Evolutionary conservation across 2,888 invertebrate genomes (phyloP), one percentile per base, ranked within the genome.

Genomic region (Eubasilissa splendida): DNA sequence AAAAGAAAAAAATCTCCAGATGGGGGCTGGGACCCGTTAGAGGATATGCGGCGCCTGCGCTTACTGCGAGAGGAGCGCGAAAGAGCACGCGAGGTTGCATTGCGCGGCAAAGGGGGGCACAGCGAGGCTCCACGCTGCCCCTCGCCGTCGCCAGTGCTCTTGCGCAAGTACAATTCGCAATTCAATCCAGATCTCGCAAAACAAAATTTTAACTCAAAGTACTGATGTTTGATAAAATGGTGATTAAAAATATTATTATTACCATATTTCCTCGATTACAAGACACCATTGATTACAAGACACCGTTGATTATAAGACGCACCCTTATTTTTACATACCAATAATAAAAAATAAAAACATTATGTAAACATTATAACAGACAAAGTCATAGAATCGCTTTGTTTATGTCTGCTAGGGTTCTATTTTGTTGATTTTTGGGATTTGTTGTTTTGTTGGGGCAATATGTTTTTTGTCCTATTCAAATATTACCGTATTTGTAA

Each of bases 81-180:
- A 88, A 93, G 93, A 87, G 87, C 90, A 75, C 93, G 92, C 86
- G 92, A 95, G 5, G 93, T 95, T 85, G 88, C 91, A 81, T 89
- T 98, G 77, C 87, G 98, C 78, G 93, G 92, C n/a, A 2, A 7
- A 7, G 42, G 4, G 7, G 42, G 7, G 42, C 7, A 7, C 7
- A 7, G 42, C 42, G 42, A 42, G 7, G 50, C n/a, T 0, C 60
- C 60, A 77, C 84, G 76, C 84, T 86, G 60, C 85, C 87, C 68
- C 87, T 54, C 76, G 22, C 50, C 59, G 14, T 9, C 63, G 7
- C 76, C 65, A 33, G 85, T 85, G 83, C 88, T 94, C 50, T 91
- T 93, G 84, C 95, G 96, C 86, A 96, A 95, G 88, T 99, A 99
- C 87, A 98, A 98, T 89, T 97, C 97, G 3, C 98, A 99, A 87